Evolutionary conservation across 2,888 invertebrate species (phyloP).

Genomic region (Diarsia rubi): DNA sequence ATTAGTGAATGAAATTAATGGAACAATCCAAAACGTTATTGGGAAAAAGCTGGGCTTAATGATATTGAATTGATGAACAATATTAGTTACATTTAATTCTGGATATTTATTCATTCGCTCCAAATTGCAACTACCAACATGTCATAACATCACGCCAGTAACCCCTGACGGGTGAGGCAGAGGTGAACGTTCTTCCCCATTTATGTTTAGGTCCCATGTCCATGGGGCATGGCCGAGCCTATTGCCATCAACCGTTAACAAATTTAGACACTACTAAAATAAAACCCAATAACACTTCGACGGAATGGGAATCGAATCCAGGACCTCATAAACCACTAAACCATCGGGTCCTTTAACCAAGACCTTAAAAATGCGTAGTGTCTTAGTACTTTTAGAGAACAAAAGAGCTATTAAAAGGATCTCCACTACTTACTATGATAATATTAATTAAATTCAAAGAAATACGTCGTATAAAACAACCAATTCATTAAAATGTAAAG

Average conservation of each 20-base stretch:
- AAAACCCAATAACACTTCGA: too few species aligned
- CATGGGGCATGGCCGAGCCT: too few species aligned
- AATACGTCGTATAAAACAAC: not conserved
- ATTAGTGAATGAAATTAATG: not conserved
- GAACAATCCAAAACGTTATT: not conserved
- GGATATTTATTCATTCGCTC: not conserved
- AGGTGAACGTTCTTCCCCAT: too few species aligned
- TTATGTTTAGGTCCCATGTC: too few species aligned
- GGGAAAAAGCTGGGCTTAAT: too few species aligned
- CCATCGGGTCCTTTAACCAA: not conserved
- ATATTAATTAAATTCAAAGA: not conserved
- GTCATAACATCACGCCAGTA: too few species aligned
- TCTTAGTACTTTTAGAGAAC: too few species aligned
- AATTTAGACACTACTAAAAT: too few species aligned
- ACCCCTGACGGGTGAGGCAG: too few species aligned
- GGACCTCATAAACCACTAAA: too few species aligned
- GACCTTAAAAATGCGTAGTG: not conserved
- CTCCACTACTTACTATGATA: not conserved
- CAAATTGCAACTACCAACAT: not conserved
- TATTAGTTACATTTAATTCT: not conserved
- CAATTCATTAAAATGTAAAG: constrained; percentile 4
- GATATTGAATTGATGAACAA: not conserved
- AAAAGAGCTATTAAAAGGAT: not conserved
- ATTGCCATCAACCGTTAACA: too few species aligned
- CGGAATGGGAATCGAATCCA: too few species aligned